phyloP scores from a whole-genome alignment of 2,888 invertebrate genomes.

The Spodoptera littoralis region DNA sequence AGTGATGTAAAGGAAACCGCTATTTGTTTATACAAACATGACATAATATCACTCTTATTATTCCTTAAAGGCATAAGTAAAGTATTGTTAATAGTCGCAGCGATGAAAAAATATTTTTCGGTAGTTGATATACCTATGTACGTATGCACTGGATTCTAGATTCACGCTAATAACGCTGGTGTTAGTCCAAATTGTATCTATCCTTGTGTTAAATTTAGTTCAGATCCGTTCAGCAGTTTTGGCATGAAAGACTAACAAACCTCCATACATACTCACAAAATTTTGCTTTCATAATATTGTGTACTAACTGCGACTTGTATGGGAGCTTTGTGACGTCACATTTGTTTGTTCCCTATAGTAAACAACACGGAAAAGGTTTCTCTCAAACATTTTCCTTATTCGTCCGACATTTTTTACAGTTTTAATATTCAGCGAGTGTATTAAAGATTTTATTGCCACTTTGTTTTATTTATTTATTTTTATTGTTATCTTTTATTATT shows the following conservation, averaged over 20 bases:
- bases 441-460: constrained; percentile 53
- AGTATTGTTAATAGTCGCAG: too few relatives aligned
- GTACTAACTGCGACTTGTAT: not conserved
- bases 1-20: constrained; percentile 43
- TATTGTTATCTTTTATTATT: constrained; percentile 49
- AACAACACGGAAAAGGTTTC: constrained; percentile 57
- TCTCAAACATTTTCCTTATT: constrained; percentile 61
- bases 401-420: constrained; percentile 52
- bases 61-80: too few relatives aligned
- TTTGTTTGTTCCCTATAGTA: constrained; percentile 46
- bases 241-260: too few relatives aligned
- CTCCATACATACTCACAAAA: too few relatives aligned
- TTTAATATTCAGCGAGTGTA: constrained; percentile 42
- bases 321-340: constrained; percentile 5
- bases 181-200: too few relatives aligned
- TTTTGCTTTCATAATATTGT: too few relatives aligned
- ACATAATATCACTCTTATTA: not conserved
- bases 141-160: too few relatives aligned
- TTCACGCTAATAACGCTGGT: too few relatives aligned
- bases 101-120: too few relatives aligned
- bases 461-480: constrained; percentile 56
- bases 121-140: too few relatives aligned
- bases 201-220: too few relatives aligned
- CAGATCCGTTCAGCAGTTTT: too few relatives aligned
- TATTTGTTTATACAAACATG: constrained; percentile 50